Evolutionary conservation across 2,888 invertebrate genomes (phyloP).

Genomic region (Rhagonycha lutea): DNA sequence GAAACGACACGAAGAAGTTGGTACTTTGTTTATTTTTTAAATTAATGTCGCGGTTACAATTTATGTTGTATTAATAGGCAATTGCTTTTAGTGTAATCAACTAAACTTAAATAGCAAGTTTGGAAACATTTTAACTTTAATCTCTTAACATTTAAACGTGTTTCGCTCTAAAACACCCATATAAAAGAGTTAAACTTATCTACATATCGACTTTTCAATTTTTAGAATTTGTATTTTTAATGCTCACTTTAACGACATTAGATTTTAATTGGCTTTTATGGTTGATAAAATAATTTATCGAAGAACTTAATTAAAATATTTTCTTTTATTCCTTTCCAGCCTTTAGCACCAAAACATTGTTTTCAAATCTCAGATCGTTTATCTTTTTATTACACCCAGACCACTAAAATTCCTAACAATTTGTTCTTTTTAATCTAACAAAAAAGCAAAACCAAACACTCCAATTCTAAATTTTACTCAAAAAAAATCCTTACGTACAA

Average conservation of each 20-base stretch:
- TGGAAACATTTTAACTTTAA: slow-evolving; percentile 51
- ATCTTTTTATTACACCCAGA: neutral
- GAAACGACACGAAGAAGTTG: slow-evolving; percentile 5
- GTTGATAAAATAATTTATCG: slow-evolving; percentile 28
- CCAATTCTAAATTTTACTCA: neutral
- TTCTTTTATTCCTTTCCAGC: neutral
- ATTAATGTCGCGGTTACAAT: slow-evolving; percentile 46
- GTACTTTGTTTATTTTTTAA: slow-evolving; percentile 20
- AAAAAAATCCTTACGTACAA: neutral
- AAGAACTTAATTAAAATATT: slow-evolving; percentile 30
- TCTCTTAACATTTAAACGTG: slow-evolving; percentile 51
- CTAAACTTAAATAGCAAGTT: slow-evolving; percentile 46
- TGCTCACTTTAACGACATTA: slow-evolving; percentile 37
- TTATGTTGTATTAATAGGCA: slow-evolving; percentile 55
- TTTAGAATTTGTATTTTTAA: slow-evolving; percentile 35
- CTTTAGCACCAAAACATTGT: neutral
- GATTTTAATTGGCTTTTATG: slow-evolving; percentile 36
- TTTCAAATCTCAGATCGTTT: neutral
- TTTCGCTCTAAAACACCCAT: slow-evolving; percentile 31
- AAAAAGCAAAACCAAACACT: no score
- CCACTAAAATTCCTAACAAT: neutral
- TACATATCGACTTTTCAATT: slow-evolving; percentile 17
- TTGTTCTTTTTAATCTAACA: neutral
- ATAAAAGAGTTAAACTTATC: slow-evolving; percentile 4
- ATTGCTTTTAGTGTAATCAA: slow-evolving; percentile 54